Conservation (phyloP, 2,113 vertebrate genomes). For the Hepsetus odoe region DNA sequence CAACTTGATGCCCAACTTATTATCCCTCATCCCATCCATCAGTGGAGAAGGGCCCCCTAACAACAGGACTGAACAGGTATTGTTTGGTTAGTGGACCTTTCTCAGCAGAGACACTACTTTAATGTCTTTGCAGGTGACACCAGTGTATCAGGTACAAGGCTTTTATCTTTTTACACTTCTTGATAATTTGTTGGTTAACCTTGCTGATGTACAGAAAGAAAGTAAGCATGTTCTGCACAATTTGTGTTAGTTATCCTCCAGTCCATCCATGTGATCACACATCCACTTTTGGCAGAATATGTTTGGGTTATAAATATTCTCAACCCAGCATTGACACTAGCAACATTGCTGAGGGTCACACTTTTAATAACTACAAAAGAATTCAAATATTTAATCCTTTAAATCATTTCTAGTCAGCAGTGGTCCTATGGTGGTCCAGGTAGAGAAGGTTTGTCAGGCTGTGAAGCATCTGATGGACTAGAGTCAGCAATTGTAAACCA, state of each 20-base stretch:
- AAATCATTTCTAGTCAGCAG: not conserved
- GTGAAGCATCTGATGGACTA: not conserved
- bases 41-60: no score
- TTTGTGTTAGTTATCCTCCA: no score
- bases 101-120: no score
- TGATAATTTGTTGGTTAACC: not conserved
- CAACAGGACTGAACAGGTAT: not conserved
- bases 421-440: not conserved
- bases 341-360: no score
- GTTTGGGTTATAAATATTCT: not conserved
- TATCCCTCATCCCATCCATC: no score
- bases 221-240: no score
- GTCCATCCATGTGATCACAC: no score
- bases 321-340: not conserved
- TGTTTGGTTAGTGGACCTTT: not conserved
- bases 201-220: no score
- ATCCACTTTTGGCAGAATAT: not conserved
- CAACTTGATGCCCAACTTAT: not conserved
- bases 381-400: no score
- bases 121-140: not conserved
- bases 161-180: no score
- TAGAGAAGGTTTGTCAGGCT: not conserved
- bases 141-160: not conserved
- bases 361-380: no score
- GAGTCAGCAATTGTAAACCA: not conserved